Evolutionary conservation across 2,888 invertebrate genomes (phyloP).

Genomic region (Troides oblongomaculatus): DNA sequence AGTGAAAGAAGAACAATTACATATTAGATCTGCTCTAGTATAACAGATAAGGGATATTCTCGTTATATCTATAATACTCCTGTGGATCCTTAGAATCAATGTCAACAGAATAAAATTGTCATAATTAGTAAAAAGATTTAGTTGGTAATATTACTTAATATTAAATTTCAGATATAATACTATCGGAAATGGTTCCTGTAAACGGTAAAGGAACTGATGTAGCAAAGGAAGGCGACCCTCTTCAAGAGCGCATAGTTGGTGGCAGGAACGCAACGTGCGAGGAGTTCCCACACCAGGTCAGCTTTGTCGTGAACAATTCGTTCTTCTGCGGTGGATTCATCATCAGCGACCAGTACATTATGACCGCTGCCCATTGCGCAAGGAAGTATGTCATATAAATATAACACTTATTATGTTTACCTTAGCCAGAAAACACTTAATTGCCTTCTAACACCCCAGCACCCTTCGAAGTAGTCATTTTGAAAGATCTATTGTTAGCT

Average conservation of each 20-base stretch:
- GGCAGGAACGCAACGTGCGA: slow-evolving; percentile 61
- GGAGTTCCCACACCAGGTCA: slow-evolving; percentile 69
- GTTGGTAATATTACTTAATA: background rate
- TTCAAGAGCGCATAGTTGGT: slow-evolving; percentile 61
- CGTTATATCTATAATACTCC: too few species aligned
- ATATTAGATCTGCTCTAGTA: too few species aligned
- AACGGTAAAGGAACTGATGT: slow-evolving; percentile 21
- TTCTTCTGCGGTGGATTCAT: slow-evolving; percentile 75
- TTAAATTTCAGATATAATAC: slow-evolving; percentile 32
- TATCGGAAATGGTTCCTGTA: slow-evolving; percentile 37
- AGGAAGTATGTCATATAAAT: slow-evolving; percentile 53
- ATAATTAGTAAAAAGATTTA: too few species aligned
- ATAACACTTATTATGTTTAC: too few species aligned
- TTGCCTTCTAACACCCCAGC: too few species aligned
- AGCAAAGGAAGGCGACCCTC: slow-evolving; percentile 31
- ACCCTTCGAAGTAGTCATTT: too few species aligned
- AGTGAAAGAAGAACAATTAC: too few species aligned
- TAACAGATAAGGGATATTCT: too few species aligned
- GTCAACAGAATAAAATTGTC: too few species aligned
- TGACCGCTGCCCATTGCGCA: slow-evolving; percentile 76
- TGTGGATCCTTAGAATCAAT: too few species aligned
- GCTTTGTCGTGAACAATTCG: slow-evolving; percentile 62
- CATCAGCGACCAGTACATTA: slow-evolving; percentile 62
- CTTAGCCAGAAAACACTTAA: too few species aligned
- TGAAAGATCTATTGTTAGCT: too few species aligned